Conservation (phyloP, 2,888 invertebrate genomes). For the Brachypalpus laphriformis region DNA sequence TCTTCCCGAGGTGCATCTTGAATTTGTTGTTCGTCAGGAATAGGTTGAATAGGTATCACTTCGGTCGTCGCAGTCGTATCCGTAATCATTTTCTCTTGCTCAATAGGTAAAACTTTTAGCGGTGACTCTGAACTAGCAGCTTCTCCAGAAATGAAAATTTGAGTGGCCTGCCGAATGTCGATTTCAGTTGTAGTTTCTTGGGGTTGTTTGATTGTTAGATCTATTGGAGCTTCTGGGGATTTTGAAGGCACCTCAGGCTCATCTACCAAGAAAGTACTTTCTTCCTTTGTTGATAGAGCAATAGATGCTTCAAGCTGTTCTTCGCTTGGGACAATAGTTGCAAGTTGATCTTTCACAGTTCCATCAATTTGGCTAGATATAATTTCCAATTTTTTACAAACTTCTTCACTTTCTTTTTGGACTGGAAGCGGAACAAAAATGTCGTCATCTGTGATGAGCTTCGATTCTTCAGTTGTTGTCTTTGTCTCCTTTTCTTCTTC, state of each 20-base stretch:
- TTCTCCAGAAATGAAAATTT: slow-evolving; percentile 81
- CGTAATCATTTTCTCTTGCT: not conserved
- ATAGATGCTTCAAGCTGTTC: not conserved
- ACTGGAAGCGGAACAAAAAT: not conserved
- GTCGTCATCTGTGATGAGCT: not conserved
- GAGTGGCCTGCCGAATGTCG: slow-evolving; percentile 78
- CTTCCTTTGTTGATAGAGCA: not conserved
- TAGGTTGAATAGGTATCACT: not conserved
- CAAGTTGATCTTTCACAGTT: not conserved
- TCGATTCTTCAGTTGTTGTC: not conserved
- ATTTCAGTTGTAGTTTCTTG: not conserved
- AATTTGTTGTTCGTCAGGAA: not conserved
- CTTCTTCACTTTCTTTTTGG: not conserved
- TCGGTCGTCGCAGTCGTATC: not conserved
- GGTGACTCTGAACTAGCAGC: slow-evolving; percentile 75
- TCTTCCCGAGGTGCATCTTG: not conserved
- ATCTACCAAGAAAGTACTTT: not conserved
- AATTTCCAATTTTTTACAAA: not conserved
- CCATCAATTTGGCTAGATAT: not conserved
- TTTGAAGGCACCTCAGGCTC: not conserved
- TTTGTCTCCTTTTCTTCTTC: not conserved
- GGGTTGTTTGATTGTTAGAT: not conserved
- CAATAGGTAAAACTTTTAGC: slow-evolving; percentile 66
- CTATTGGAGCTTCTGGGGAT: not conserved
- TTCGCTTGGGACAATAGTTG: not conserved